phyloP scores from a whole-genome alignment of 2,113 vertebrate genomes.

The Chelonoidis abingdonii region DNA sequence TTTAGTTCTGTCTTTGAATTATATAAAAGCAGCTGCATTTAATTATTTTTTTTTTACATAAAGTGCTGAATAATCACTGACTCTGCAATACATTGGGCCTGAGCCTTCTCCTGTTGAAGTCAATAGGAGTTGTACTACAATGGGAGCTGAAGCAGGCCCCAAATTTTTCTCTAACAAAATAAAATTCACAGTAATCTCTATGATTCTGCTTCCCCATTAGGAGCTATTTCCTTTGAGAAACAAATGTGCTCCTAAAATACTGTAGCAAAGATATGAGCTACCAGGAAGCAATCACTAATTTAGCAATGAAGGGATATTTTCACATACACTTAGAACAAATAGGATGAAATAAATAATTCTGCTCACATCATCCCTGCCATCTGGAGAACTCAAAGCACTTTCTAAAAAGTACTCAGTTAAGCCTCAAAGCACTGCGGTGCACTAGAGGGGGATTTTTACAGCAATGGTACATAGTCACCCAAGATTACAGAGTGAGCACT shows the following conservation, averaged over 20 bases:
- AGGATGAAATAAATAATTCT: constrained; percentile 52
- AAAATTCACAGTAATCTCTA: not conserved
- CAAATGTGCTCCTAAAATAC: not conserved
- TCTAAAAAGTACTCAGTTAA: constrained; percentile 54
- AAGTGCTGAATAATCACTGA: constrained; percentile 53
- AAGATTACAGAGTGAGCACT: not conserved
- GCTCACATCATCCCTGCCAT: constrained; percentile 36
- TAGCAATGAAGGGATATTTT: not conserved
- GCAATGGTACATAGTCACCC: constrained; percentile 43
- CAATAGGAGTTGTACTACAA: not conserved
- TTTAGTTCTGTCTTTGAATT: constrained; percentile 65
- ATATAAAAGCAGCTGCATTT: constrained; percentile 68
- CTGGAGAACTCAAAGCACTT: constrained; percentile 29
- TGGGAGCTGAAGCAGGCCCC: not conserved
- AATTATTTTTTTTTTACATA: constrained; percentile 62
- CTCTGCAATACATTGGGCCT: not conserved
- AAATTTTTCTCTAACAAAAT: not conserved
- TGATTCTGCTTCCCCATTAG: not conserved
- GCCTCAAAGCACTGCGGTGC: not conserved
- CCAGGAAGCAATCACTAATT: not conserved
- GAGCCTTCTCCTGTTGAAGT: not conserved
- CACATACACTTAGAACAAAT: not conserved
- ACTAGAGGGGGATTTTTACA: constrained; percentile 1
- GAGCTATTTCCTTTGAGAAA: not conserved
- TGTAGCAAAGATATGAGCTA: not conserved